Evolutionary conservation across 2,888 invertebrate genomes (phyloP), one percentile per base, ranked within the genome.

Genomic region (Chirona hameri): DNA sequence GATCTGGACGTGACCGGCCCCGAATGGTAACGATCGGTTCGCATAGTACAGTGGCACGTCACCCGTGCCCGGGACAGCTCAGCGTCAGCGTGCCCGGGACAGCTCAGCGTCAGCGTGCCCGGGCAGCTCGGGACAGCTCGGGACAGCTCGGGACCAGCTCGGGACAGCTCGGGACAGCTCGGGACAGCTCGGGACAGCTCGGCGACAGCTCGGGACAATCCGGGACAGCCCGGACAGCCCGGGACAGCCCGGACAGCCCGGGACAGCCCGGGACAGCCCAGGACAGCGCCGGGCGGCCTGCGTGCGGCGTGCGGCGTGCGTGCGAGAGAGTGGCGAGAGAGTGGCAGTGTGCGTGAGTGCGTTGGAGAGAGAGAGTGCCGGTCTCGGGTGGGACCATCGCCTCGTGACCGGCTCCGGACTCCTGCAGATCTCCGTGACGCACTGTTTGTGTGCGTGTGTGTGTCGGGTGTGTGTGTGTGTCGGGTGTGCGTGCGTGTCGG

Each of bases 1-100:
- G 85, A 83, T 52, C 84, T 85, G 82, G 85, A 85, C 31, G 82
- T 85, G 83, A 85, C 84, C 57, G 85, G 85, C n/a, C n/a, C 81
- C 84, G 31, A 85, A 84, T 52, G 83, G 83, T n/a, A 84, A 80
- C 52, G 80, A 80, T 18, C 48, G 80, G 18, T 80, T 80, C 29
- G n/a, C 80, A 27, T 79, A 48, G 72, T 5, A 31, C 18, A 27
- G 27, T 1, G n/a, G 29, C 29, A 15, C 69, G 29, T 29, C 2
- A 27, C 69, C 24, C 29, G 69, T 15, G 69, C 52, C n/a, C n/a
- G n/a, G n/a, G n/a, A n/a, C n/a, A n/a, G 52, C 12, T 39, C 39
- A 39, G 39, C 12, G 15, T 18, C 52, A 52, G 52, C 18, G 39
- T 12, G 48, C 48, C 12, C 52, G 52, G 52, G 15, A 4, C 52